phyloP scores from a whole-genome alignment of 2,797 vertebrate genomes.

The Pterois miles region DNA sequence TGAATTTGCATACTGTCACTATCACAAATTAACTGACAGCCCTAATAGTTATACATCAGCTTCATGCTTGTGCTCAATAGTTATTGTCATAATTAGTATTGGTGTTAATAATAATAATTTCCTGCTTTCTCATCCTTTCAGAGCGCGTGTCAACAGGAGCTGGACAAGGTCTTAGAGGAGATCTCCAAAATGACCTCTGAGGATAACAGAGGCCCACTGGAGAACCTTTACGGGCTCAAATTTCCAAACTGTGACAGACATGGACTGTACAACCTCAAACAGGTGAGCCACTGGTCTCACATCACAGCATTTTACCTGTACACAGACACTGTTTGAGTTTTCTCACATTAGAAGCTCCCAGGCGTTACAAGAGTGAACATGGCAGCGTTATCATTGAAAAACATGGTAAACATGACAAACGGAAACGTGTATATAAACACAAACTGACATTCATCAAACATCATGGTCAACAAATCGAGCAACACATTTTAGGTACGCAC shows the following conservation, averaged over 20 bases:
- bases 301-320: not conserved
- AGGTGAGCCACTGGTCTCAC: slow-evolving; percentile 79
- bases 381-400: not conserved
- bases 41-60: not conserved
- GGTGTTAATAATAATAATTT: not conserved
- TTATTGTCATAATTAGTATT: not conserved
- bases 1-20: too few relatives aligned
- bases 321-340: not conserved
- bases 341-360: not conserved
- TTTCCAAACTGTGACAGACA: slow-evolving; percentile 96
- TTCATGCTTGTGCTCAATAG: too few relatives aligned
- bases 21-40: too few relatives aligned
- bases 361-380: too few relatives aligned
- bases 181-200: slow-evolving; percentile 92
- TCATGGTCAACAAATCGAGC: not conserved
- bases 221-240: slow-evolving; percentile 92
- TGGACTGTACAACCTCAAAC: slow-evolving; percentile 94
- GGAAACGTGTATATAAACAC: not conserved
- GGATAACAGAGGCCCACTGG: slow-evolving; percentile 91
- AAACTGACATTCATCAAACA: not conserved
- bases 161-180: slow-evolving; percentile 92
- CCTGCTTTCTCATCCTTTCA: slow-evolving; percentile 52
- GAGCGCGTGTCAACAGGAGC: slow-evolving; percentile 92
- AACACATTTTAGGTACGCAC: not conserved
- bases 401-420: not conserved